These are phyloP conservation scores for Hypanus sabinus DNA, from an alignment of 2,113 vertebrate species.

Conservation along the genomic window DNA sequence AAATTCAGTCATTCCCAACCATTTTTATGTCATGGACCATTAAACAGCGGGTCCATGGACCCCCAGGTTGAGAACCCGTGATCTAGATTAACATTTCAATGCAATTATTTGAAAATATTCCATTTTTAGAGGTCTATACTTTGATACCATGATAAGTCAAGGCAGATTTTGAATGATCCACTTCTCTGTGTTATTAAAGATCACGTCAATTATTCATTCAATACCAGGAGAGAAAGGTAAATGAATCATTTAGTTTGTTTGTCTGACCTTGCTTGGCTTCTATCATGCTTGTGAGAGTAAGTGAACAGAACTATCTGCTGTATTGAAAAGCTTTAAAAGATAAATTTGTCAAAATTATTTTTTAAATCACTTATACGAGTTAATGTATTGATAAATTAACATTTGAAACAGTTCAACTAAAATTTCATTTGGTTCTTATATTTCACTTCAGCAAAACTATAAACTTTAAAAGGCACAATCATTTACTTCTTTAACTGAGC, in stretches of 20 bases:
- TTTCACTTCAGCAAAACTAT: background rate
- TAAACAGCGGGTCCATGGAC: too few species aligned
- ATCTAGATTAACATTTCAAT: background rate
- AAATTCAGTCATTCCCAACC: too few species aligned
- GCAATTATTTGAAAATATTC: background rate
- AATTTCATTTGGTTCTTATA: too few species aligned
- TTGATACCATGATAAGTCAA: too few species aligned
- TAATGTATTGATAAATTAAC: background rate
- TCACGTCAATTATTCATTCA: background rate
- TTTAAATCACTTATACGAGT: too few species aligned
- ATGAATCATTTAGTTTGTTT: background rate
- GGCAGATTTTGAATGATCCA: too few species aligned
- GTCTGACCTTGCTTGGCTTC: background rate
- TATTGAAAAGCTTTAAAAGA: background rate
- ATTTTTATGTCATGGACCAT: too few species aligned
- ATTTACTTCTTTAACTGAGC: background rate
- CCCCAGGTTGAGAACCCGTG: too few species aligned
- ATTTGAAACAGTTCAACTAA: background rate
- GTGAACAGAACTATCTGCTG: background rate
- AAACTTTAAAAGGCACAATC: too few species aligned
- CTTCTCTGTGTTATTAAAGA: background rate
- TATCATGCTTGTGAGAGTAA: background rate
- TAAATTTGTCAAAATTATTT: too few species aligned
- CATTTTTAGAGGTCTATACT: too few species aligned
- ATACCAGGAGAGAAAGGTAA: background rate